Evolutionary conservation across 2,113 vertebrate genomes (phyloP).

Genomic region (Romanogobio albipinnatus): DNA sequence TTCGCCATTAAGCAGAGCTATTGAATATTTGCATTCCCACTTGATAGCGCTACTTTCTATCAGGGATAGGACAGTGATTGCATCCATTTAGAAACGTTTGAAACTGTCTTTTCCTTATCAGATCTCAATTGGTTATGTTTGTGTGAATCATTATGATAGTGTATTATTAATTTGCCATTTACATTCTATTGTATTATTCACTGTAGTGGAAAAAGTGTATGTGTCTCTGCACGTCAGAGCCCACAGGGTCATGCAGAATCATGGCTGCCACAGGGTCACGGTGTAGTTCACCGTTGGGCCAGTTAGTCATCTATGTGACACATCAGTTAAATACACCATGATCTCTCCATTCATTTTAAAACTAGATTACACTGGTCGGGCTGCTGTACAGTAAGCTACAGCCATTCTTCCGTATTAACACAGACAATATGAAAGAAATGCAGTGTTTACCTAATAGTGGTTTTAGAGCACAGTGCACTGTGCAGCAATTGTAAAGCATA

Average conservation of each 20-base stretch:
- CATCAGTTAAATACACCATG: conserved; percentile 40
- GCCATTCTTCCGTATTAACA: not conserved
- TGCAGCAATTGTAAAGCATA: not conserved
- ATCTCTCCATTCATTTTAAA: conserved; percentile 21
- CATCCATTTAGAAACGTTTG: conserved; percentile 32
- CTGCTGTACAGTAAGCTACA: conserved; percentile 15
- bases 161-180: not conserved
- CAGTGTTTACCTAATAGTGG: not conserved
- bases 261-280: not conserved
- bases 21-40: conserved; percentile 53
- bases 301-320: conserved; percentile 39
- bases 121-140: conserved; percentile 23
- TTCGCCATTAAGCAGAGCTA: conserved; percentile 58
- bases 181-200: not conserved
- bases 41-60: conserved; percentile 30
- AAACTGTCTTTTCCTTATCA: conserved; percentile 43
- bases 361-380: conserved; percentile 47
- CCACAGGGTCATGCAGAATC: conserved; percentile 8
- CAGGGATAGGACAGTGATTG: conserved; percentile 16
- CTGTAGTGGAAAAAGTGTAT: not conserved
- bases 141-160: not conserved
- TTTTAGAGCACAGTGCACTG: not conserved
- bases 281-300: not conserved
- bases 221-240: not conserved
- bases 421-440: not conserved